Evolutionary conservation across 1,140 invertebrate genomes (phyloP), one percentile per base, ranked within the genome.

Genomic region (Zaprionus ornatus): DNA sequence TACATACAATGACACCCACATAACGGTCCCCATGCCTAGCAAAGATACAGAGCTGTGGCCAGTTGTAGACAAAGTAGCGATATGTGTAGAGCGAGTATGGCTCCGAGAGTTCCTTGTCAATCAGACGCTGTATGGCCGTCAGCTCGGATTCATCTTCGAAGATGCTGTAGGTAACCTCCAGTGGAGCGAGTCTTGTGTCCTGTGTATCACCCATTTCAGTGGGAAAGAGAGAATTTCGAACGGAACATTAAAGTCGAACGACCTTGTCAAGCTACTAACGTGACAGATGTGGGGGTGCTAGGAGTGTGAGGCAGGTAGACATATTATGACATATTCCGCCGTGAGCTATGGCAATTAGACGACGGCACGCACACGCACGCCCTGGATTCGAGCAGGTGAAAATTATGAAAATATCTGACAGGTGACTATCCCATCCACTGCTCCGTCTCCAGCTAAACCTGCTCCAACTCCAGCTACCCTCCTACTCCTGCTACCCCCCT

Each of bases 21-120:
- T 97, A 98, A 90, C 96, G 95, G 17, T 95, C 94, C 64, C 95
- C 95, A 93, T 97, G 95, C 94, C 97, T 96, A 71, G 97, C 97
- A 94, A 99, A 94, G 93, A 99, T 98, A 93, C 99, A 99, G 54
- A 99, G 94, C 93, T 99, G 97, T 88, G 99, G 99, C 99, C 99
- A 99, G 93, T 99, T 99, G 93, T 99, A 98, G 93, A 99, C 99
- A 94, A 99, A 99, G 95, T 99, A 99, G 94, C 99, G 96, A 94
- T 99, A 99, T n/a, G 99, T 99, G 93, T 99, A 99, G 93, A 99
- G 99, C 67, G 98, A 99, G 94, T 99, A 99, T 15, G 99, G 99
- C 95, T 99, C 99, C 59, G 98, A 99, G 70, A 99, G 94, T 94
- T 99, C 99, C 93, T 98, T 98, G 90, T 99, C 98, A 91, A 99